Evolutionary conservation across 2,888 invertebrate species (phyloP).

Genomic region (Hemaris fuciformis): DNA sequence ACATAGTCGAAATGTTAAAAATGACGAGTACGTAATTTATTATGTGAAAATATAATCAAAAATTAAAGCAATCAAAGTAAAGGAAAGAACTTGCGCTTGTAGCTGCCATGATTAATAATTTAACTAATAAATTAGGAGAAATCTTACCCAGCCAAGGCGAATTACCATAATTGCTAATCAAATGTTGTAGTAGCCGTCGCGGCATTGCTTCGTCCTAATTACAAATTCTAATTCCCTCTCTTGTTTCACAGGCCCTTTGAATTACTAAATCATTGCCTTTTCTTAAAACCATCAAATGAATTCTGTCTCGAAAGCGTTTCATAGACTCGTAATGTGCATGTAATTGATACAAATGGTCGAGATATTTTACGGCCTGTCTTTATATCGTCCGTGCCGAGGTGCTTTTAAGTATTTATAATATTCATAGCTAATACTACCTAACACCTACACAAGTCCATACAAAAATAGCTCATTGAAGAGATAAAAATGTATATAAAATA

Average conservation of each 20-base stretch:
- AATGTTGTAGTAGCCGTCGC: slow-evolving; percentile 74
- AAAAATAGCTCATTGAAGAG: slow-evolving; percentile 22
- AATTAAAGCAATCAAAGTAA: slow-evolving; percentile 30
- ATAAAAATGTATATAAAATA: slow-evolving; percentile 38
- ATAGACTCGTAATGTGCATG: background rate
- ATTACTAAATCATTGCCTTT: slow-evolving; percentile 76
- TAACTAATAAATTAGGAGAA: slow-evolving; percentile 78
- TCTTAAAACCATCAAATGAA: slow-evolving; percentile 65
- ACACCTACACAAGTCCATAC: background rate
- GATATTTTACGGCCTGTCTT: background rate
- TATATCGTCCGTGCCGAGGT: background rate
- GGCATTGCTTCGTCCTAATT: slow-evolving; percentile 72
- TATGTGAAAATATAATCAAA: background rate
- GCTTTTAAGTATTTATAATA: background rate
- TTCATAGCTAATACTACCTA: background rate
- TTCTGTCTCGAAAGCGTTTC: slow-evolving; percentile 25
- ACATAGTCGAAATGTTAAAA: background rate
- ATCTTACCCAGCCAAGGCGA: slow-evolving; percentile 79
- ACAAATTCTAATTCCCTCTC: slow-evolving; percentile 80
- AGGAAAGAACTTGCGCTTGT: slow-evolving; percentile 47
- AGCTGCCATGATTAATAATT: slow-evolving; percentile 66
- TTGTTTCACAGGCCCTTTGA: slow-evolving; percentile 79
- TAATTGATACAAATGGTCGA: slow-evolving; percentile 1
- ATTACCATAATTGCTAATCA: slow-evolving; percentile 82
- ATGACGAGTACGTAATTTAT: background rate